Percentiles rank a stretch among this genome's conserved stretches.
These are phyloP conservation scores for Campoplex nolae DNA, from an alignment of 2,888 invertebrate species.

Conservation along the genomic window DNA sequence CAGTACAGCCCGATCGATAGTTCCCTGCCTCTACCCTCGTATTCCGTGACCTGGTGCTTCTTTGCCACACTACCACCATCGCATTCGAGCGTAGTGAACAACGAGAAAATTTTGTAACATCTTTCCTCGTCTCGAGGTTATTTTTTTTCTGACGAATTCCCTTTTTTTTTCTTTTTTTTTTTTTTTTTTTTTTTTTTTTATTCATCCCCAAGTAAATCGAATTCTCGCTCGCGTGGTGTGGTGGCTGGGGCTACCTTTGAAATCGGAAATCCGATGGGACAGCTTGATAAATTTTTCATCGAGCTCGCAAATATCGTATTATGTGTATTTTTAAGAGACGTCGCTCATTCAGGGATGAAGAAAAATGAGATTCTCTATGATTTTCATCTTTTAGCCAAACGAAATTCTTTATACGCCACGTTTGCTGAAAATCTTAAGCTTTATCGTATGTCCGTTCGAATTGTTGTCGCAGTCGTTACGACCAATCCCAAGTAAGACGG, in stretches of 20 bases:
- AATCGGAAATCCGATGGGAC: slow-evolving; percentile 39
- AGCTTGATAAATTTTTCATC: slow-evolving; percentile 53
- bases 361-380: slow-evolving; percentile 36
- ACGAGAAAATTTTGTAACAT: slow-evolving; percentile 59
- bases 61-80: slow-evolving; percentile 58
- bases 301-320: slow-evolving; percentile 11
- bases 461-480: neutral
- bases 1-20: slow-evolving; percentile 67
- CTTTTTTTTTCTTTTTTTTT: too few relatives aligned
- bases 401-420: slow-evolving; percentile 21
- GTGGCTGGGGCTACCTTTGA: neutral
- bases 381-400: slow-evolving; percentile 23
- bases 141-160: neutral
- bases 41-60: slow-evolving; percentile 69
- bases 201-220: neutral
- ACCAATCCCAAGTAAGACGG: neutral
- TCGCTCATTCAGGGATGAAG: neutral
- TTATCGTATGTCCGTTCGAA: neutral
- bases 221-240: neutral
- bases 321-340: slow-evolving; percentile 6
- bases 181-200: too few relatives aligned
- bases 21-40: slow-evolving; percentile 68
- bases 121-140: slow-evolving; percentile 8
- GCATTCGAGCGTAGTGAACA: slow-evolving; percentile 37
- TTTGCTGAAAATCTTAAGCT: slow-evolving; percentile 30